These are phyloP conservation scores for Halcyon badia DNA, from an alignment of 2,797 vertebrate species.

Conservation along the genomic window DNA sequence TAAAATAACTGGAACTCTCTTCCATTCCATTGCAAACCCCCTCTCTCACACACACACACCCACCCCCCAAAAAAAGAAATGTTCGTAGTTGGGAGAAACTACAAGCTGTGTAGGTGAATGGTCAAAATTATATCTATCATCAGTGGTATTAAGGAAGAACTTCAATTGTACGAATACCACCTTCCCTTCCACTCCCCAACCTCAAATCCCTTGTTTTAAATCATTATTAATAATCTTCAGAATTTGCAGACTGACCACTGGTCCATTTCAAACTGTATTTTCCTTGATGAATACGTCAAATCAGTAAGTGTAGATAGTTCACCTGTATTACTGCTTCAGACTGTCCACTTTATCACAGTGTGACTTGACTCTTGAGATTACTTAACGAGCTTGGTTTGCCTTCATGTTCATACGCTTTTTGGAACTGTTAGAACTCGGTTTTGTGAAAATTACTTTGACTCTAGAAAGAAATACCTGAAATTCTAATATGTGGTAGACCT, in stretches of 20 bases:
- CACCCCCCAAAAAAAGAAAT: rapidly evolving
- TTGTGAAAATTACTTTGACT: not conserved
- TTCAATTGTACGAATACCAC: not conserved
- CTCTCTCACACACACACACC: not conserved
- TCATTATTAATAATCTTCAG: not conserved
- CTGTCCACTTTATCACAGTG: not conserved
- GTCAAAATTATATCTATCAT: not conserved
- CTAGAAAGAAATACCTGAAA: not conserved
- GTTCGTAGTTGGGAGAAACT: not conserved
- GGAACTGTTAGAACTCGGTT: not conserved
- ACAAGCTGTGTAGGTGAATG: not conserved
- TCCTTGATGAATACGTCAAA: not conserved
- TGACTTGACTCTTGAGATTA: not conserved
- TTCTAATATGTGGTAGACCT: not conserved
- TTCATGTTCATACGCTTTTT: not conserved
- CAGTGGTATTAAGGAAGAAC: not conserved
- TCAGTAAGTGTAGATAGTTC: not conserved
- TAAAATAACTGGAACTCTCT: not conserved
- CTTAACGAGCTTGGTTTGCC: not conserved
- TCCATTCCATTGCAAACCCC: too few relatives aligned
- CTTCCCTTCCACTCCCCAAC: not conserved
- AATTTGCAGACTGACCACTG: not conserved
- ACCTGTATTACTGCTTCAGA: not conserved
- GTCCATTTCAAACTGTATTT: not conserved
- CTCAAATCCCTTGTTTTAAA: not conserved